Percentiles rank a stretch among this genome's conserved stretches.
Conservation (phyloP, 2,797 vertebrate genomes). For the Botia kubotai region DNA sequence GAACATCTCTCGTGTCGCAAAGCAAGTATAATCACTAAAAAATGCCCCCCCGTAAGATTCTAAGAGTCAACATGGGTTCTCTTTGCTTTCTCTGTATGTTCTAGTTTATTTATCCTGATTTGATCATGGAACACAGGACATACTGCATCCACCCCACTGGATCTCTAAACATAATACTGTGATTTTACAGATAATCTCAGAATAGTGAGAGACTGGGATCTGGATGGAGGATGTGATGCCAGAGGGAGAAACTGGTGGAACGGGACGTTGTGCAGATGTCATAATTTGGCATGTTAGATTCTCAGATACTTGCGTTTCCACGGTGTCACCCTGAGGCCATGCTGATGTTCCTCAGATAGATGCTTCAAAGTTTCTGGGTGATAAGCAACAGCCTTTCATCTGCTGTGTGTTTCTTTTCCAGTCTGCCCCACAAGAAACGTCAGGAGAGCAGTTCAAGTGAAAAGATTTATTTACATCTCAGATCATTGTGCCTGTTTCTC, state of each 20-base stretch:
- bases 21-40: neutral
- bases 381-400: neutral
- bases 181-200: neutral
- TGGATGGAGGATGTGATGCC: neutral
- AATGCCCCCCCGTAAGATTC: neutral
- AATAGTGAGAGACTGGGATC: neutral
- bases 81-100: too few relatives aligned
- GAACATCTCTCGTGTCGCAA: neutral
- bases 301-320: neutral
- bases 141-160: neutral
- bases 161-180: neutral
- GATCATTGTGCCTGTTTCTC: neutral
- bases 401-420: neutral
- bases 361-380: neutral
- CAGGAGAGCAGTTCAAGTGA: neutral
- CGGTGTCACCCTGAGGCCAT: neutral
- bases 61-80: neutral
- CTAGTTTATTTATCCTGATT: neutral
- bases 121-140: neutral
- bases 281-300: neutral
- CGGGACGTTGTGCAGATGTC: neutral
- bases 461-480: neutral
- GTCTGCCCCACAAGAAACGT: neutral
- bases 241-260: neutral
- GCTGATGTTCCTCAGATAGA: neutral